A percentile compares a stretch with the other conserved stretches of the same genome.
Conservation (phyloP, 2,888 invertebrate species). For the Carcina quercana region DNA sequence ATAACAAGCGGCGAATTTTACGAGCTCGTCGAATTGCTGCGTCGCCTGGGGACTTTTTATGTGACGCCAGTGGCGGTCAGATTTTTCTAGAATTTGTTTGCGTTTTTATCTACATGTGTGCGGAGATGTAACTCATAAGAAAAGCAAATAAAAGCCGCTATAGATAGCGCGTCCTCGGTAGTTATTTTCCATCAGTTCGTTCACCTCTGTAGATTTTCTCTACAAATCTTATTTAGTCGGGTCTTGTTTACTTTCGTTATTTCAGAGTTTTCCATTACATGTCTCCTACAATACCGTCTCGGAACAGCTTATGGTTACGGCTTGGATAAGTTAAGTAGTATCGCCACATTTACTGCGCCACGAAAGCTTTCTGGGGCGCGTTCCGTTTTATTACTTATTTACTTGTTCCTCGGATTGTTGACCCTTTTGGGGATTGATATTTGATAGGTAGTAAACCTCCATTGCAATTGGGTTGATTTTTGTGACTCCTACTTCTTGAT, state of each 20-base stretch:
- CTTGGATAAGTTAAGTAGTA: no score
- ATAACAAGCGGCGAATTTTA: slow-evolving; percentile 52
- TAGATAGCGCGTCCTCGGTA: slow-evolving; percentile 12
- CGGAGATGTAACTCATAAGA: not conserved
- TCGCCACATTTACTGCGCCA: slow-evolving; percentile 11
- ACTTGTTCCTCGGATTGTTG: slow-evolving; percentile 12
- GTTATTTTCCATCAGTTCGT: slow-evolving; percentile 9
- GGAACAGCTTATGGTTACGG: slow-evolving; percentile 10
- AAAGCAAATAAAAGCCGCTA: slow-evolving; percentile 2
- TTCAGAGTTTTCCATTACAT: slow-evolving; percentile 2
- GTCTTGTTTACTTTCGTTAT: not conserved
- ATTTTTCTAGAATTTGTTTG: slow-evolving; percentile 27
- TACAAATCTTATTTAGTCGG: not conserved
- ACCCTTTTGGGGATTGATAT: slow-evolving; percentile 5
- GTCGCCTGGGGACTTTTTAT: slow-evolving; percentile 27
- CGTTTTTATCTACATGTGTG: not conserved
- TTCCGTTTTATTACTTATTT: slow-evolving; percentile 20
- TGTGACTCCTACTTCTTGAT: no score
- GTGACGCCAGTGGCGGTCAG: slow-evolving; percentile 17
- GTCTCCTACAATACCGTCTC: slow-evolving; percentile 9
- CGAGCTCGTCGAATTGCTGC: slow-evolving; percentile 37
- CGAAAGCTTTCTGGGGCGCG: slow-evolving; percentile 9
- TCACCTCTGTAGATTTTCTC: slow-evolving; percentile 9
- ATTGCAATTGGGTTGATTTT: no score
- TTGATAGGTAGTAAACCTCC: slow-evolving; percentile 1